Percentiles rank a stretch among this genome's conserved stretches.
Evolutionary conservation across 2,113 vertebrate genomes (phyloP).

Genomic region (Pseudonaja textilis): DNA sequence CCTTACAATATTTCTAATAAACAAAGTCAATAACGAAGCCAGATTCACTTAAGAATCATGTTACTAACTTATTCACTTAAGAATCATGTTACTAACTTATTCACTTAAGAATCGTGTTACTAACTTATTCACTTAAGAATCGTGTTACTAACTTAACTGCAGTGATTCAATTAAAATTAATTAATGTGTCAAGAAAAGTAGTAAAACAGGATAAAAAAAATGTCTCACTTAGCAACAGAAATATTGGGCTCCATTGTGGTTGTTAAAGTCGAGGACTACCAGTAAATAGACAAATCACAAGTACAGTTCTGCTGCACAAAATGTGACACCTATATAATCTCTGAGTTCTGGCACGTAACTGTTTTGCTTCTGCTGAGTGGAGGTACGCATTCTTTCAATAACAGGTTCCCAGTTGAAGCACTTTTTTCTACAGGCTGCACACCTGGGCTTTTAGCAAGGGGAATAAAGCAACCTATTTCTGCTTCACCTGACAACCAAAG

Average conservation of each 20-base stretch:
- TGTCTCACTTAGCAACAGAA: neutral
- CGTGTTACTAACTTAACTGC: neutral
- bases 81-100: too few relatives aligned
- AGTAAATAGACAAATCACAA: neutral
- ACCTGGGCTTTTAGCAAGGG: neutral
- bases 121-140: neutral
- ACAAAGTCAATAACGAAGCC: too few relatives aligned
- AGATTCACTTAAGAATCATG: neutral
- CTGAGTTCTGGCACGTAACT: neutral
- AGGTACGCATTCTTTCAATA: neutral
- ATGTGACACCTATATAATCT: too few relatives aligned
- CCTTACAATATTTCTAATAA: too few relatives aligned
- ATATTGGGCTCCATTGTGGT: neutral
- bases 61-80: too few relatives aligned
- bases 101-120: neutral
- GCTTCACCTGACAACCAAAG: neutral
- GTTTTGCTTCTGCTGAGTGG: neutral
- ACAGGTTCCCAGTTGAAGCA: neutral
- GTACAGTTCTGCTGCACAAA: neutral
- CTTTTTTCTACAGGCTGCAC: neutral
- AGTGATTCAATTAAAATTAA: neutral
- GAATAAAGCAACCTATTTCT: neutral
- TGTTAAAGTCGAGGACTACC: neutral
- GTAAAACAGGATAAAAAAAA: neutral
- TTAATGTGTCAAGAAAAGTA: neutral